Evolutionary conservation across 2,888 invertebrate genomes (phyloP).

Genomic region (Zaprionus bogoriensis): DNA sequence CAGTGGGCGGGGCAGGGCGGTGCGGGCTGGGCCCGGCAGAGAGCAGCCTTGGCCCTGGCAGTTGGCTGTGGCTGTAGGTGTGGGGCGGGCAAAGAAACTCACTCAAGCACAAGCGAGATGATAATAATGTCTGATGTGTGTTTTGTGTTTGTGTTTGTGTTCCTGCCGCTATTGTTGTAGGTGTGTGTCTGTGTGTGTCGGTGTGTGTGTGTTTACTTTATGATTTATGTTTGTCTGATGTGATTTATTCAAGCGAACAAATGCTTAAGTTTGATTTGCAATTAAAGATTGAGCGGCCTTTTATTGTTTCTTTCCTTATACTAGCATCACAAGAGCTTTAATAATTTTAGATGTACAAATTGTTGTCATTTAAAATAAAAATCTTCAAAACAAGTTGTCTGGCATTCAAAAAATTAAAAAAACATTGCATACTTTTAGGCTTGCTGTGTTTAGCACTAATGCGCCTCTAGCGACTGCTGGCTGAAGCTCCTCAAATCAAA

Average conservation of each 20-base stretch:
- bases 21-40: background rate
- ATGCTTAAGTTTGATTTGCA: constrained; percentile 71
- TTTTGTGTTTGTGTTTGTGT: constrained; percentile 49
- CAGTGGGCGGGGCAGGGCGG: background rate
- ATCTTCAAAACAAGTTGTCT: too few relatives aligned
- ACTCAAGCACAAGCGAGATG: constrained; percentile 82
- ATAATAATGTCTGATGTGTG: constrained; percentile 80
- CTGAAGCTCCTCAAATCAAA: constrained; percentile 10
- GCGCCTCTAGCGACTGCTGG: constrained; percentile 28
- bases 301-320: constrained; percentile 49
- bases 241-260: constrained; percentile 79
- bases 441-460: background rate
- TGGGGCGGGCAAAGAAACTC: constrained; percentile 72
- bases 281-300: constrained; percentile 50
- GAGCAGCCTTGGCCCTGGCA: constrained; percentile 51
- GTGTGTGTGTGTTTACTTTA: constrained; percentile 55
- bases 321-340: background rate
- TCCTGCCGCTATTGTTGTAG: constrained; percentile 42
- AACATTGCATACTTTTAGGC: constrained; percentile 42
- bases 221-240: constrained; percentile 80
- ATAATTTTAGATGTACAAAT: too few relatives aligned
- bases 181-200: constrained; percentile 13
- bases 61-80: constrained; percentile 29
- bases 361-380: too few relatives aligned
- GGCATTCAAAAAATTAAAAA: too few relatives aligned